Base-by-base conservation (phyloP, 1,140 invertebrate genomes). In the Caenorhabditis inopinata region DNA sequence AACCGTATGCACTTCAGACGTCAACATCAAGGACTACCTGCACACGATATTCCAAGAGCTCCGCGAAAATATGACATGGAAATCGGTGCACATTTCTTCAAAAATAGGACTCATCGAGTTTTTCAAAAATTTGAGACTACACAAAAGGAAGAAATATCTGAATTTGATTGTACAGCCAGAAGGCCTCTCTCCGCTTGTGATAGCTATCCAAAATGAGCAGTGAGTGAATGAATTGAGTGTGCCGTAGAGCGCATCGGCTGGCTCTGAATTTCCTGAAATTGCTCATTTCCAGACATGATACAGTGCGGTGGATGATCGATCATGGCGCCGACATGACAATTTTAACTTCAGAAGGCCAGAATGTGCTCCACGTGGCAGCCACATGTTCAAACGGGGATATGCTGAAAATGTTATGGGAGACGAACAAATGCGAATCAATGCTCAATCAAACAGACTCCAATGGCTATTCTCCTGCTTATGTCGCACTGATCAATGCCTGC, bases 311-410 rank as follows among this genome's bases (percentile, higher is more conserved):
- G 53, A 38, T 79, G 25, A 11, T 79, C n/a, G 38, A 51, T 7
- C 47, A 68, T 16, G 58, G 45, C 11, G 48, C 68, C 11, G 78
- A 79, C 16, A 35, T 79, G 18, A 48, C 21, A 2, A 62, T 32
- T 7, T 25, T 79, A 6, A 45, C 53, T 23, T 29, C 68, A 9
- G 46, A 74, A 14, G 58, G 58, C 12, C 46, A 79, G 4, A 79
- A 79, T 27, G 62, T 74, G 12, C 46, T 79, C 12, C 78, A 79
- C 21, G 16, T 79, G 18, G 78, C 78, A 23, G 78, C 78, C 9
- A 49, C 58, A 18, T 3, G 18, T 6, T 58, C 78, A 5, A 29
- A 14, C 11, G 62, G 29, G 38, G 62, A 74, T 1, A 74, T 79
- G 6, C 11, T 79, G 6, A 74, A 79, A 48, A 47, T 62, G 1